Percentiles rank a stretch among this genome's conserved stretches.
These are phyloP conservation scores for Pseudonaja textilis DNA, from an alignment of 2,113 vertebrate species.

Conservation along the genomic window DNA sequence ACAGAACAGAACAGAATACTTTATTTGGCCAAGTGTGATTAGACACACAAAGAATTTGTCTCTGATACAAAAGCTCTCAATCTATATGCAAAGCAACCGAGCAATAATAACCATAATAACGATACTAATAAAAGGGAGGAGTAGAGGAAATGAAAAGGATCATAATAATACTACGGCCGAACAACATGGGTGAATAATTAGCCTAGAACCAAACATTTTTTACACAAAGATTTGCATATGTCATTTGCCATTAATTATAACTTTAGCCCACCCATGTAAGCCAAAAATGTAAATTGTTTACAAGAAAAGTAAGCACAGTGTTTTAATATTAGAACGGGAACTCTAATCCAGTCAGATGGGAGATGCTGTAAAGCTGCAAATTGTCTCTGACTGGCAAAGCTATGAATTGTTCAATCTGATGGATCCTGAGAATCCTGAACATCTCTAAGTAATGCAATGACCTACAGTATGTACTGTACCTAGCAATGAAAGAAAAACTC, in stretches of 20 bases:
- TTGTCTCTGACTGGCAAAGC: not conserved
- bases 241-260: conserved; percentile 69
- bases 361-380: not conserved
- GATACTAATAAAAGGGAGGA: not conserved
- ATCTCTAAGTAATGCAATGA: not conserved
- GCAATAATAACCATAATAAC: not conserved
- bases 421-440: not conserved
- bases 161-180: not conserved
- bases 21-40: not conserved
- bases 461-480: too few species aligned
- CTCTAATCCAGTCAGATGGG: not conserved
- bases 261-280: not conserved
- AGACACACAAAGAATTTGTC: not conserved
- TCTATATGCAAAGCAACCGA: not conserved
- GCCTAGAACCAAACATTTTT: not conserved
- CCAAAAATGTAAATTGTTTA: not conserved
- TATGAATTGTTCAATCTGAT: not conserved
- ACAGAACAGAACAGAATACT: not conserved
- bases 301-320: not conserved
- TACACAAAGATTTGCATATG: conserved; percentile 77
- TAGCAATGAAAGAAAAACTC: not conserved
- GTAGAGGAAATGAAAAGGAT: not conserved
- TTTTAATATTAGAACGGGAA: not conserved
- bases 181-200: not conserved
- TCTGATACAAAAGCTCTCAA: not conserved